These are phyloP conservation scores for Andrena dorsata DNA, from an alignment of 2,888 invertebrate genomes.

Conservation along the genomic window DNA sequence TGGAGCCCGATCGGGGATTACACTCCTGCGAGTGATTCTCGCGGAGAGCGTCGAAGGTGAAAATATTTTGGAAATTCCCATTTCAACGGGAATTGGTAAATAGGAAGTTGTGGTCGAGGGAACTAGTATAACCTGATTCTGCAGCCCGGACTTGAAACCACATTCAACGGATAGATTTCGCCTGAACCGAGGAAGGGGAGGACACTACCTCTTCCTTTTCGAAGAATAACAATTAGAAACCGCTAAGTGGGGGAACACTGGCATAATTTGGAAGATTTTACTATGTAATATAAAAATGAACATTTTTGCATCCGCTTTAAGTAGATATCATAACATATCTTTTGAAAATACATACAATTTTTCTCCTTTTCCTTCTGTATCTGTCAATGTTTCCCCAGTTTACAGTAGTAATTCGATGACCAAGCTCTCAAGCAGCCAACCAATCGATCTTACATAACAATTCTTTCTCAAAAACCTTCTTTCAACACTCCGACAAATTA, in stretches of 20 bases:
- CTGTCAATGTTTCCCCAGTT: no score
- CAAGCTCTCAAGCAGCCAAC: no score
- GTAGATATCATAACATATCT: no score
- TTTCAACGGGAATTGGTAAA: constrained; percentile 16
- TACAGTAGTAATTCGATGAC: no score
- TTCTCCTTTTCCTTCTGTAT: no score
- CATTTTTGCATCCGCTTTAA: no score
- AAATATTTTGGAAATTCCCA: constrained; percentile 11
- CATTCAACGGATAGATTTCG: constrained; percentile 6
- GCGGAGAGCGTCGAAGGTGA: neutral
- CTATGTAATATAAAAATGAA: neutral
- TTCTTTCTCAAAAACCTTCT: no score
- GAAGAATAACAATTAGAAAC: neutral
- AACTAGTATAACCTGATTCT: neutral
- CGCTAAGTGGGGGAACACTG: no score
- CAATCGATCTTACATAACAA: no score
- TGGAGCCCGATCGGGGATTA: neutral
- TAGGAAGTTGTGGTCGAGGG: constrained; percentile 41
- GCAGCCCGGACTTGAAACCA: constrained; percentile 37
- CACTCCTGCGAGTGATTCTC: neutral
- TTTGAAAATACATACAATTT: no score
- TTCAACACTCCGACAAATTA: no score
- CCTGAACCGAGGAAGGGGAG: neutral
- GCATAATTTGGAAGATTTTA: no score
- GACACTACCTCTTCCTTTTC: neutral